Base-by-base conservation (phyloP, 2,888 invertebrate species). In the Drosophila prostipennis region DNA sequence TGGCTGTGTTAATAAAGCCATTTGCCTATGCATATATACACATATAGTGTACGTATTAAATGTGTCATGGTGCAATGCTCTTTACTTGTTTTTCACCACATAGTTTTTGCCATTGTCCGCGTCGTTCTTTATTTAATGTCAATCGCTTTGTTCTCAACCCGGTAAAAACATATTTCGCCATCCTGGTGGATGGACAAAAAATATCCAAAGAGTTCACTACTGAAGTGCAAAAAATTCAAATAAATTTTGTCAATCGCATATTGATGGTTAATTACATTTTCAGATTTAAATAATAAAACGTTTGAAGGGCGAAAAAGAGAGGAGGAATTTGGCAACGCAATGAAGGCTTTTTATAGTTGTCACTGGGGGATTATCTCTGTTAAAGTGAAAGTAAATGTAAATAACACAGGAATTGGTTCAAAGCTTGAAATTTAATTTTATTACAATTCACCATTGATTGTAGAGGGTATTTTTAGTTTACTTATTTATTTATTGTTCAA, bases 21-120 rank as follows among this genome's bases (percentile, higher is more conserved):
- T 82, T 88, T 73, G 70, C 72, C 72, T 80, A 80, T 86, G 83
- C 78, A 77, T 72, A 74, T 69, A 79, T 78, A 77, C 7, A 49
- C 14, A 52, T 19, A 39, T 14, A 52, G 57, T n/a, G 40, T 67
- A 71, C 26, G 45, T 69, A 46, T 54, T 54, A 64, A 63, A 48
- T 36, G 61, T 63, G 61, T 63, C 61, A 48, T 36, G 48, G 39
- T n/a, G 8, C 61, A 34, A 8, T 23, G 56, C 56, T 56, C 34
- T 42, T 56, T 23, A 32, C 19, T 58, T 14, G 6, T 32, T 32
- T 56, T 16, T 7, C 26, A 13, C 57, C 16, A 13, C 61, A 61
- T 48, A 29, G 48, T 49, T 26, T 65, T 65, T 26, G 8, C 36
- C 49, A 11, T 23, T 34, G 16, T 34, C 6, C 29, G 11, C 13